Evolutionary conservation across 2,113 vertebrate genomes (phyloP).

Genomic region (Nannospalax galili): DNA sequence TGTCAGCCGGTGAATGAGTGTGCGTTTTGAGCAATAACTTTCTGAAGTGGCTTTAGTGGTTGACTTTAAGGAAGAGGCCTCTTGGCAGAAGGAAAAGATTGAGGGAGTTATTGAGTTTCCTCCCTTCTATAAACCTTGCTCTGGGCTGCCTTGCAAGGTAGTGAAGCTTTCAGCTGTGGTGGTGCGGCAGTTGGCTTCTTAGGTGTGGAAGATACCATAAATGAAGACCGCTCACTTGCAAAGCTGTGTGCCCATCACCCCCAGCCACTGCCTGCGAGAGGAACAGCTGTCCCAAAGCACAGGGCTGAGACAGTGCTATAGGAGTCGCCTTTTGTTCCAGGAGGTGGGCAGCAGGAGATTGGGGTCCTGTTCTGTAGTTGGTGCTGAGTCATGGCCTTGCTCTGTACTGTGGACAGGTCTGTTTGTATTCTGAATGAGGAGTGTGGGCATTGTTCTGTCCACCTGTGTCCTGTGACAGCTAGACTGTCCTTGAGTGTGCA

Average conservation of each 20-base stretch:
- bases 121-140: constrained; percentile 37
- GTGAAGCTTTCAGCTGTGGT: background rate
- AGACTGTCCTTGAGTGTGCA: background rate
- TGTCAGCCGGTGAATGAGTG: background rate
- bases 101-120: constrained; percentile 66
- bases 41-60: constrained; percentile 81
- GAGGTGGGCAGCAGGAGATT: background rate
- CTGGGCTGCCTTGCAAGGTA: background rate
- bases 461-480: background rate
- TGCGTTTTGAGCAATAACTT: background rate
- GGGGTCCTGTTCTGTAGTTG: fast-evolving
- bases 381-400: background rate
- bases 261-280: background rate
- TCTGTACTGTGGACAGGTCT: background rate
- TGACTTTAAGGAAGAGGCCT: constrained; percentile 76
- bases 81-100: constrained; percentile 77
- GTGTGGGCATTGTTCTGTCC: background rate
- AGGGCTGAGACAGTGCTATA: background rate
- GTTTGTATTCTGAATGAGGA: background rate
- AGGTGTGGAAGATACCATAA: fast-evolving
- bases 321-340: background rate
- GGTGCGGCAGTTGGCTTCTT: fast-evolving
- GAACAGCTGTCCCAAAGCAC: background rate
- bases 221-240: too few species aligned
- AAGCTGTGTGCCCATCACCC: background rate